phyloP scores from a whole-genome alignment of 2,888 invertebrate genomes.

The Venusia cambrica region DNA sequence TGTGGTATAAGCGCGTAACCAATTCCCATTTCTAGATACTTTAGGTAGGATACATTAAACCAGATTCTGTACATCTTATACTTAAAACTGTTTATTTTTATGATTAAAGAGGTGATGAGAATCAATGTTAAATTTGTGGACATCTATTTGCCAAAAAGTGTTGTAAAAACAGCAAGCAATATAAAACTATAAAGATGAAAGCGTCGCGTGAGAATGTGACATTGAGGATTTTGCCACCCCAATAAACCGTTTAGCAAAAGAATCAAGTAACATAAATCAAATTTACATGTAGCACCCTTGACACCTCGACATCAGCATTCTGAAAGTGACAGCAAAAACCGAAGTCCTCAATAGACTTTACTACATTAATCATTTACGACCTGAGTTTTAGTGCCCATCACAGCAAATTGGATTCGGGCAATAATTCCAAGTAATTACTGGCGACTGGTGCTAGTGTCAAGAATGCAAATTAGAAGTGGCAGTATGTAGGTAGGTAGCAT shows the following conservation, averaged over 20 bases:
- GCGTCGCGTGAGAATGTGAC: constrained; percentile 11
- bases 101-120: too few species aligned
- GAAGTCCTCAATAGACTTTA: constrained; percentile 20
- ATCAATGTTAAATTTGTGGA: too few species aligned
- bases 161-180: too few species aligned
- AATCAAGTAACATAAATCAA: constrained; percentile 22
- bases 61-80: too few species aligned
- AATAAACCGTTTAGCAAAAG: constrained; percentile 20
- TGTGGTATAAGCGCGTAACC: constrained; percentile 2
- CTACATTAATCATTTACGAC: constrained; percentile 22
- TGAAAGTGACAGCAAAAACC: constrained; percentile 29
- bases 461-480: constrained; percentile 3
- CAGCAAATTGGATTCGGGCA: constrained; percentile 23
- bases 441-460: constrained; percentile 5
- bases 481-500: neutral
- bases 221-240: constrained; percentile 13
- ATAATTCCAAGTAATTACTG: constrained; percentile 18
- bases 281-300: constrained; percentile 27
- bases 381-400: constrained; percentile 18
- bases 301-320: constrained; percentile 29
- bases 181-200: neutral
- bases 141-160: too few species aligned
- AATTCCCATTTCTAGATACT: too few species aligned
- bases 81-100: too few species aligned
- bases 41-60: too few species aligned